Base-by-base conservation (phyloP, 2,888 invertebrate species). In the Oscheius onirici region DNA sequence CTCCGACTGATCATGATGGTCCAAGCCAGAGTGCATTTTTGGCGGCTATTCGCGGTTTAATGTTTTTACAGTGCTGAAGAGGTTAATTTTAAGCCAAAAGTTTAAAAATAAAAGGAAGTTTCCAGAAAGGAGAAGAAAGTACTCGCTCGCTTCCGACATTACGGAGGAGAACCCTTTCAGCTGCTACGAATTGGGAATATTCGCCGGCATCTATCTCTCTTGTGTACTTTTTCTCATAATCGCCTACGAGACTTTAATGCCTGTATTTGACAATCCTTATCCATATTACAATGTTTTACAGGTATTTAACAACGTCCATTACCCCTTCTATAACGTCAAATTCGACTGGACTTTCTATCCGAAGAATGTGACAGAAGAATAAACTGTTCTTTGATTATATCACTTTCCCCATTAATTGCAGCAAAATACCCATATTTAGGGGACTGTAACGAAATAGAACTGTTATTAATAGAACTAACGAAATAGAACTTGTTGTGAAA, bases 201-300 rank as follows among this genome's bases (percentile, higher is more conserved):
- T 80, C 57, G 63, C 71, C 13, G 54, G 70, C 20, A 66, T 80
- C 46, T 83, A 82, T 66, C 57, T 75, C 0, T 41, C 71, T 40
- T 76, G 78, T 46, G 82, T 83, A 1, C 52, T 81, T 2, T n/a
- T 74, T 20, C 69, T 83, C 10, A 76, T 83, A 46, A 17, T 77
- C 22, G 69, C 79, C 63, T 83, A 75, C 55, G 83, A 83, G 67
- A 66, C 71, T n/a, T 58, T 82, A 43, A 82, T 81, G 81, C 84
- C 84, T 3, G 82, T 83, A 13, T 76, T 82, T 73, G 76, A 83
- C 71, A 83, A 83, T 74, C 80, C 83, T 5, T 83, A 84, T 74
- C 84, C 84, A 8, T 79, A 80, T 71, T 83, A 82, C 72, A 83
- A 82, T 41, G n/a, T n/a, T n/a, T n/a, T n/a, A n/a, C 63, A 70